Evolutionary conservation across 2,888 invertebrate species (phyloP), one percentile per base, ranked within the genome.

Genomic region (Encarsia formosa): DNA sequence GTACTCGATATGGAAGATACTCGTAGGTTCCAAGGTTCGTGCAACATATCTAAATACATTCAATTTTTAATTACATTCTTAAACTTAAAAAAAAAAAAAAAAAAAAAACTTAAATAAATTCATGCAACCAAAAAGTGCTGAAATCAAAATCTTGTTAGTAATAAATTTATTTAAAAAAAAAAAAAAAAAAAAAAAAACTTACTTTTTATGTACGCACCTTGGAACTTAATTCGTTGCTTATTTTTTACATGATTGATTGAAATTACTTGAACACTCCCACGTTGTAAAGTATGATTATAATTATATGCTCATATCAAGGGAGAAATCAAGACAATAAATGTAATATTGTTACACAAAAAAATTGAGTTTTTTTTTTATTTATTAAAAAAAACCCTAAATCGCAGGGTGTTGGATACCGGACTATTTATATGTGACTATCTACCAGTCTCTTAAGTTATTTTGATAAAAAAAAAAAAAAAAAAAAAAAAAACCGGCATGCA

Each of bases 301-400:
- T 56, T 61, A 59, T 62, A 62, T 60, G 52, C 58, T 51, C 62
- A 67, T 65, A 64, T 61, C 65, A 68, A 67, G 71, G 69, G 67
- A 71, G 68, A 70, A 66, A 71, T 72, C 73, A 70, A 70, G 72
- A 73, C 71, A 73, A 73, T 73, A 73, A 73, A 73, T 72, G 73
- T 71, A 73, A 73, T 73, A 66, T 69, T 73, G 71, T 73, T 73
- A 71, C 67, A 73, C 72, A 70, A 69, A 72, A 70, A 63, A 65
- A 70, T 63, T 73, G 71, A 67, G 70, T 73, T 72, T 71, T 71
- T 69, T 67, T 68, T 73, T 72, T 71, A 68, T 70, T 70, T 71
- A 70, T 65, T 66, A 61, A 63, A 60, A 58, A 42, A 59, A 56
- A 49, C 29, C 48, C 31, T 50, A 58, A 68, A 68, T 68, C 68